Conservation (phyloP, 37 sponge, comb jelly and placozoan species). For the Geodia barretti region DNA sequence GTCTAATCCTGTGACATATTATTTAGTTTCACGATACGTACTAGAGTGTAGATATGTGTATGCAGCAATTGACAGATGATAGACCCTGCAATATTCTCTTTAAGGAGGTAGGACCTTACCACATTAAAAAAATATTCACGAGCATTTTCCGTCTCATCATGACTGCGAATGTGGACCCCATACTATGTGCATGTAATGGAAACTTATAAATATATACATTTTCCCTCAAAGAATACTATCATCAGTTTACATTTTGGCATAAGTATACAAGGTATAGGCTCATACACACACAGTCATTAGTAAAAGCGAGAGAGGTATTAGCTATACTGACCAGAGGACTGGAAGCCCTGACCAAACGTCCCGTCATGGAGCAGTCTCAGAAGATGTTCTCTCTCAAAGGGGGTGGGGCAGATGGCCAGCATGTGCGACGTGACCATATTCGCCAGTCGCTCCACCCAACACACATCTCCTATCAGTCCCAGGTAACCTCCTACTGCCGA, state of each 20-base stretch:
- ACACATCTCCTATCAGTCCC: conserved; percentile 26
- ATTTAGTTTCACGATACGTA: too few species aligned
- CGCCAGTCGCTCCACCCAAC: conserved; percentile 65
- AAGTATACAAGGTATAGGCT: too few species aligned
- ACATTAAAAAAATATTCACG: too few species aligned
- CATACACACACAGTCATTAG: too few species aligned
- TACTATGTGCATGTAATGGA: too few species aligned
- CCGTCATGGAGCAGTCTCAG: conserved; percentile 44
- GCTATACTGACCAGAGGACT: conserved; percentile 26
- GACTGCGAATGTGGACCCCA: too few species aligned
- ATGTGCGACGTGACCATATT: conserved; percentile 65
- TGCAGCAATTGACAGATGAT: not conserved
- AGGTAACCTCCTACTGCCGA: not conserved
- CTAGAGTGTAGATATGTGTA: not conserved
- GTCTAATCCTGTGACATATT: conserved; percentile 20
- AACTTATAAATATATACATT: too few species aligned
- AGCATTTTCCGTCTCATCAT: too few species aligned
- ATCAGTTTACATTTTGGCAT: too few species aligned
- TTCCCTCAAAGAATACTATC: too few species aligned
- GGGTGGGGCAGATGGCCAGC: conserved; percentile 56
- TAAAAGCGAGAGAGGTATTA: not conserved
- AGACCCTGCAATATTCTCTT: not conserved
- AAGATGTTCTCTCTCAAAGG: conserved; percentile 67
- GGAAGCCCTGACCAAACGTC: conserved; percentile 41
- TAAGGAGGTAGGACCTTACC: too few species aligned